Percentiles rank a stretch among this genome's conserved stretches.
Evolutionary conservation across 2,888 invertebrate species (phyloP).

Genomic region (Campoletis raptor): DNA sequence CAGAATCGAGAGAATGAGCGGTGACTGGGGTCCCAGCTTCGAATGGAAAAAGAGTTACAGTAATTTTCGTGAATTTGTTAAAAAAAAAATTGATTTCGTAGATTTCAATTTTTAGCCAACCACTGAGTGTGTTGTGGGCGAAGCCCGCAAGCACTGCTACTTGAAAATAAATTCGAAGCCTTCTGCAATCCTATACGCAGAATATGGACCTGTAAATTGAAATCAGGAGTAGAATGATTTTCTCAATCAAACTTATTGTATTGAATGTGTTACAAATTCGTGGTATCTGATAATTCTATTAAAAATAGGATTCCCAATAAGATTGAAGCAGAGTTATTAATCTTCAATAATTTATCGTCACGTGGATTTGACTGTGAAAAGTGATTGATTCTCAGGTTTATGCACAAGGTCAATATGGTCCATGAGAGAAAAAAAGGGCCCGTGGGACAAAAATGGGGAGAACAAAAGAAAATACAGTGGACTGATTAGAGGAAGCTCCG

Average conservation of each 20-base stretch:
- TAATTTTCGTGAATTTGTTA: no score
- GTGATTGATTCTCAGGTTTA: not conserved
- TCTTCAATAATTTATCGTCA: not conserved
- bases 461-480: constrained; percentile 24
- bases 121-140: no score
- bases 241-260: not conserved
- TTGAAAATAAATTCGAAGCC: not conserved
- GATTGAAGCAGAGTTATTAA: not conserved
- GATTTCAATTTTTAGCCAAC: no score
- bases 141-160: no score
- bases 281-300: not conserved
- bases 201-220: not conserved
- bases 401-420: constrained; percentile 3
- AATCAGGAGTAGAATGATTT: not conserved
- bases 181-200: not conserved
- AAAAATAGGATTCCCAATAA: not conserved
- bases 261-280: not conserved
- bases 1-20: no score
- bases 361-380: not conserved
- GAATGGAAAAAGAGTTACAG: no score
- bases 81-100: no score
- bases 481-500: constrained; percentile 54
- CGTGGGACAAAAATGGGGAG: constrained; percentile 21
- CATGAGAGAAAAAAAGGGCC: not conserved
- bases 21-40: no score